Evolutionary conservation across 2,113 vertebrate genomes (phyloP).

Genomic region (Sturnus vulgaris): DNA sequence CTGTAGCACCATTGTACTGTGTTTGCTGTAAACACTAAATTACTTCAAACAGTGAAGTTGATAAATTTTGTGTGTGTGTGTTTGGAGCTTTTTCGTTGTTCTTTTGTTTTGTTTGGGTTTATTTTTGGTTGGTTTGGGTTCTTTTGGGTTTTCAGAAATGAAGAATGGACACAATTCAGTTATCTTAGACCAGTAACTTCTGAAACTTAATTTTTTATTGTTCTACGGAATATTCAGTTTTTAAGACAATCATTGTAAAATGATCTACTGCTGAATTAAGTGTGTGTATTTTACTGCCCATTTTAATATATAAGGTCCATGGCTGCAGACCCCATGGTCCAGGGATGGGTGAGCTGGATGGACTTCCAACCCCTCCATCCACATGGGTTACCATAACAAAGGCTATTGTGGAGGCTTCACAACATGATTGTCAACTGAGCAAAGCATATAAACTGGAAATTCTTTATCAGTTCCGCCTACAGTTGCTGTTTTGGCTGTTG

Average conservation of each 20-base stretch:
- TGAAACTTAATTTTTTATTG: neutral
- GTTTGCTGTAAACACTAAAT: neutral
- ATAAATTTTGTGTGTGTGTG: neutral
- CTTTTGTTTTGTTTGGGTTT: accelerated
- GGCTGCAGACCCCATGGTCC: neutral
- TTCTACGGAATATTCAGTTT: neutral
- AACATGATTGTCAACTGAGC: neutral
- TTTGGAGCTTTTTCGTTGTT: neutral
- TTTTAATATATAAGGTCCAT: neutral
- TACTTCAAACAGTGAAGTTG: neutral
- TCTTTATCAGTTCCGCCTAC: neutral
- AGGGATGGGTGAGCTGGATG: neutral
- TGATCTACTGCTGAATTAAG: neutral
- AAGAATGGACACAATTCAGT: neutral
- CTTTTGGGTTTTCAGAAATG: neutral
- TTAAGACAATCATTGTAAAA: neutral
- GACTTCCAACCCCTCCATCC: neutral
- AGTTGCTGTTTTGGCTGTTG: neutral
- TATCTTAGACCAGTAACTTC: neutral
- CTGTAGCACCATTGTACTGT: neutral
- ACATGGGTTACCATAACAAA: neutral
- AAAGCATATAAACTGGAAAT: neutral
- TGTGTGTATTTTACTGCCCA: neutral
- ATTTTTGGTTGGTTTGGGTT: neutral
- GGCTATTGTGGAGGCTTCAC: neutral